These are phyloP conservation scores for Phalacrocorax pelagicus DNA, from an alignment of 2,113 vertebrate species.

Conservation along the genomic window DNA sequence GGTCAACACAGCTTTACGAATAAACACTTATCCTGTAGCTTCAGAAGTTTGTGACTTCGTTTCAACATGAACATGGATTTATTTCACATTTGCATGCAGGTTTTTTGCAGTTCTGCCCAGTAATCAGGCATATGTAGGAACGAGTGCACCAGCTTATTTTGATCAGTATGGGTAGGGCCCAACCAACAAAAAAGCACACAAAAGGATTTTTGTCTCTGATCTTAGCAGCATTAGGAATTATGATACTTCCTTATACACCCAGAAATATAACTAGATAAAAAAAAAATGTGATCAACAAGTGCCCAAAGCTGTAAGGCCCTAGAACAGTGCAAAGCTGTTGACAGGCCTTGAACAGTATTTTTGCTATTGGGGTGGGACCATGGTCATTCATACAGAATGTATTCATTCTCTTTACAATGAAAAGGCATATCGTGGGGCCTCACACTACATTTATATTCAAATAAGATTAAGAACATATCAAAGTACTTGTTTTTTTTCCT, in stretches of 20 bases:
- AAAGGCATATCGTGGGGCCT: neutral
- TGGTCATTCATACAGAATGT: neutral
- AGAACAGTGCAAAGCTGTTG: neutral
- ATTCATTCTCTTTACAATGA: neutral
- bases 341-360: neutral
- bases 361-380: neutral
- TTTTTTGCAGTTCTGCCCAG: constrained; percentile 5
- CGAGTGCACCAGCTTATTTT: neutral
- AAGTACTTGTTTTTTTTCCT: neutral
- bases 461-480: neutral
- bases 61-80: neutral
- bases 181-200: neutral
- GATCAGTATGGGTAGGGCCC: neutral
- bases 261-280: constrained; percentile 11
- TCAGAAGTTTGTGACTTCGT: neutral
- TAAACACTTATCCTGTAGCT: neutral
- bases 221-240: neutral
- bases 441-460: neutral
- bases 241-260: constrained; percentile 22
- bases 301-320: neutral
- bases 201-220: constrained; percentile 22
- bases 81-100: neutral
- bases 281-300: neutral
- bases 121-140: neutral
- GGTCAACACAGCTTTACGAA: neutral